Evolutionary conservation across 2,113 vertebrate species (phyloP).

Genomic region (Epinephelus fuscoguttatus): DNA sequence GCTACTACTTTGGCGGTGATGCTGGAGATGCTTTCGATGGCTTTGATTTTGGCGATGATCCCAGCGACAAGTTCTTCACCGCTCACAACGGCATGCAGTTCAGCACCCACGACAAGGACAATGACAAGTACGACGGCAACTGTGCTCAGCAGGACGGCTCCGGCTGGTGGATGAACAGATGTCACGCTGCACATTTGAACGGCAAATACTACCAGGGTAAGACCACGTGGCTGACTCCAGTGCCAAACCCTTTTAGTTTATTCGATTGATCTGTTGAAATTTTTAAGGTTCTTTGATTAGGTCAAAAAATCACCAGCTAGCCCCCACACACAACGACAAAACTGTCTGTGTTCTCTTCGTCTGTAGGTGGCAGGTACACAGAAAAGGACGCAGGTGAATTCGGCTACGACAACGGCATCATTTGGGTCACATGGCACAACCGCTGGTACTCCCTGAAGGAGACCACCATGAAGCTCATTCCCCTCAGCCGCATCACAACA

Average conservation of each 20-base stretch:
- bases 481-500: constrained; percentile 85
- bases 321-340: background rate
- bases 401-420: constrained; percentile 93
- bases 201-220: constrained; percentile 91
- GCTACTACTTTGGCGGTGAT: constrained; percentile 89
- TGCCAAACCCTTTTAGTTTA: background rate
- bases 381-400: constrained; percentile 82
- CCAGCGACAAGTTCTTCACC: constrained; percentile 92
- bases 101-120: constrained; percentile 93
- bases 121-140: constrained; percentile 90
- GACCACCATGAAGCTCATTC: constrained; percentile 96
- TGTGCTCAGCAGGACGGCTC: constrained; percentile 94
- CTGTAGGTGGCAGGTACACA: constrained; percentile 89
- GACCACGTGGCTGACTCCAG: background rate
- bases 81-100: constrained; percentile 95
- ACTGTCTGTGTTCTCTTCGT: background rate
- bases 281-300: background rate
- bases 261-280: background rate
- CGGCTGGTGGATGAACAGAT: constrained; percentile 99
- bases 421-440: constrained; percentile 93
- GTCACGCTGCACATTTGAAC: constrained; percentile 95
- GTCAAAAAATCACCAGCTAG: background rate
- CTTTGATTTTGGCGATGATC: constrained; percentile 88
- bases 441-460: constrained; percentile 97
- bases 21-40: constrained; percentile 95